These are phyloP conservation scores for Leptinotarsa undecemlineata DNA, from an alignment of 1,140 invertebrate species.

Conservation along the genomic window DNA sequence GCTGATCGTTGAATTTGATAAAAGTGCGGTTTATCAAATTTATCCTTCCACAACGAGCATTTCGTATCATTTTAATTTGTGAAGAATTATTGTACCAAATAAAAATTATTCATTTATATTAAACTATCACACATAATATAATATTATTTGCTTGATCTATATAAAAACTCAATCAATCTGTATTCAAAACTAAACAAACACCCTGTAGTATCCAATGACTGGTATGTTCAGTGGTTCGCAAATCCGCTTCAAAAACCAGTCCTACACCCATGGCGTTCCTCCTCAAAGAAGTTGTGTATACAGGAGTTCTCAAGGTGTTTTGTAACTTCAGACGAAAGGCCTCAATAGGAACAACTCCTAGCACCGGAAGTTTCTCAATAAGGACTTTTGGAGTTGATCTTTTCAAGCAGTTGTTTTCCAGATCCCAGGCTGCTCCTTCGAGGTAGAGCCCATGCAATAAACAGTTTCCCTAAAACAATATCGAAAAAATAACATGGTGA, in stretches of 20 bases:
- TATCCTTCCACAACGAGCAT: conserved; percentile 28
- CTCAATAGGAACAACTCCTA: conserved; percentile 86
- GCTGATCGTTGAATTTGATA: conserved; percentile 22
- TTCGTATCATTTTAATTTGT: conserved; percentile 27
- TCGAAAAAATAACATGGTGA: background rate
- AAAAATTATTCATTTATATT: conserved; percentile 34
- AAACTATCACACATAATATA: conserved; percentile 15
- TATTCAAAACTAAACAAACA: conserved; percentile 83
- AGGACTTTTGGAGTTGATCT: conserved; percentile 82
- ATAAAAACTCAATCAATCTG: conserved; percentile 58
- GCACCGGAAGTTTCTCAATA: conserved; percentile 80
- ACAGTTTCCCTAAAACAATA: conserved; percentile 64
- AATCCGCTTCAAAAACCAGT: conserved; percentile 85
- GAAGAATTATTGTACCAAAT: conserved; percentile 41
- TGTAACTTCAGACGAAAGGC: conserved; percentile 79
- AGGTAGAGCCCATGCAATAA: conserved; percentile 87
- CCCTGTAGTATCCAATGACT: conserved; percentile 89
- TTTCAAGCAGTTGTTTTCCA: conserved; percentile 69
- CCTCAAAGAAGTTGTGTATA: conserved; percentile 83
- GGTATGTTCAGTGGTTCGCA: conserved; percentile 75
- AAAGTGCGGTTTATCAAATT: conserved; percentile 45
- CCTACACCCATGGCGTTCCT: conserved; percentile 89
- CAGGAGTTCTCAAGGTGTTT: conserved; percentile 84
- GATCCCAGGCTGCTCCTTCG: conserved; percentile 88
- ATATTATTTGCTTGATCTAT: background rate